Evolutionary conservation across 2,888 invertebrate genomes (phyloP), one percentile per base, ranked within the genome.

Genomic region (Plusia festucae): DNA sequence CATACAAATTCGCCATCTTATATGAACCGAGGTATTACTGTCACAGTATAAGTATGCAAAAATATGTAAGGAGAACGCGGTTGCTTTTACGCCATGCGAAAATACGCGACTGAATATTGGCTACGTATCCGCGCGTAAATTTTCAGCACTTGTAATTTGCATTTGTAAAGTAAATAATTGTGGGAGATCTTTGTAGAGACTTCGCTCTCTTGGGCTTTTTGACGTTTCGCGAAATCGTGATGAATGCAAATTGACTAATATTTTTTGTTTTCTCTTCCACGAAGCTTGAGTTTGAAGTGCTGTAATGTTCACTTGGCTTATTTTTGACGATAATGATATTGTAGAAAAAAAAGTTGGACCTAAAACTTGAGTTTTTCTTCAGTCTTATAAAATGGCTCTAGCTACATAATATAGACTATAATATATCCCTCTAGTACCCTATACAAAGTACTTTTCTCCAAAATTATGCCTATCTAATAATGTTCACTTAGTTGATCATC

Each of bases 1-100:
- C 94, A 94, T 94, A 94, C 93, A 93, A 94, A 94, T 93, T 92
- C 88, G 82, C 89, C 89, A 90, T 91, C 91, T 92, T 92, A 91
- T 93, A 92, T 92, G 91, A 93, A 90, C 89, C 87, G 83, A 84
- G 87, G 87, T 86, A 89, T 89, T 88, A 90, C 90, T 91, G 92
- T 92, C 89, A 86, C 86, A 82, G 83, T 85, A 88, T 89, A 91
- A 91, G 91, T 91, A 93, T 93, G 93, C 93, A 92, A 93, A 93
- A 93, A 93, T 93, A 93, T 93, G 91, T 90, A 90, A 90, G 85
- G 81, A 80, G 86, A 79, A 73, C 88, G 88, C 85, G 86, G 89
- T 89, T 89, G 88, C 85, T 85, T 88, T 90, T 89, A 87, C 88
- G 89, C 88, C 87, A 89, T 85, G 86, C 83, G 87, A 87, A 88